phyloP scores from a whole-genome alignment of 1,140 invertebrate genomes.

The Solenopsis fugax region DNA sequence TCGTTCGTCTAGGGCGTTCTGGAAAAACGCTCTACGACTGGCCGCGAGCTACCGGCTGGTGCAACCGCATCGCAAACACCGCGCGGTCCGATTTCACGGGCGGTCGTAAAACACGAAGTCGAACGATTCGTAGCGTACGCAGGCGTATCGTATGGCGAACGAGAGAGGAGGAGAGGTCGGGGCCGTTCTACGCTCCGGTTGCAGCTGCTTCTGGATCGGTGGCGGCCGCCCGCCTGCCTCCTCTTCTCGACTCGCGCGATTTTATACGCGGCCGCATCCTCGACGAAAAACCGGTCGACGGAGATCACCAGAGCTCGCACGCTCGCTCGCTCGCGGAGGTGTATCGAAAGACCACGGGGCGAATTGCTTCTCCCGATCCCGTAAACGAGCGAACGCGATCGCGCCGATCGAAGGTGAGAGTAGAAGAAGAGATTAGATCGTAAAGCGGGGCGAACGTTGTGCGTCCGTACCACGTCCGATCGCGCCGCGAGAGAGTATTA shows the following conservation, averaged over 20 bases:
- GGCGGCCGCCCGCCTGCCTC: conserved; percentile 37
- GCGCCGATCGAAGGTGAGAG: conserved; percentile 53
- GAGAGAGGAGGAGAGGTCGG: conserved; percentile 1
- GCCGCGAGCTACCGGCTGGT: conserved; percentile 15
- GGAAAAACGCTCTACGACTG: conserved; percentile 63
- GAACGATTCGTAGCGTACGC: conserved; percentile 61
- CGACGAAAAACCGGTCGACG: conserved; percentile 70
- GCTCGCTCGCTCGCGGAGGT: conserved; percentile 46
- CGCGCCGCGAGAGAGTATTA: conserved; percentile 16
- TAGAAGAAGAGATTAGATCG: conserved; percentile 58
- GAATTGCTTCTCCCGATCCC: conserved; percentile 45
- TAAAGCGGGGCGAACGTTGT: conserved; percentile 60
- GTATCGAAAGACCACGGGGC: conserved; percentile 59
- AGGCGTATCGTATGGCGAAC: conserved; percentile 30
- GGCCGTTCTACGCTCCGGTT: conserved; percentile 35
- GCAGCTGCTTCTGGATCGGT: conserved; percentile 69
- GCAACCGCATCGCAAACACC: conserved; percentile 67
- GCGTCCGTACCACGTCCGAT: conserved; percentile 31
- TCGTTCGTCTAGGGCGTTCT: neutral
- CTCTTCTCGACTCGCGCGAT: conserved; percentile 44
- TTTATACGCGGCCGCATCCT: conserved; percentile 63
- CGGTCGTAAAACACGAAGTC: conserved; percentile 70
- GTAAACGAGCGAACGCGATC: conserved; percentile 40
- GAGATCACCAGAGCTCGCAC: conserved; percentile 52
- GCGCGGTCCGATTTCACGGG: conserved; percentile 70